Percentiles rank a stretch among this genome's conserved stretches.
Conservation (phyloP, 2,113 vertebrate genomes). For the Phalacrocorax aristotelis region DNA sequence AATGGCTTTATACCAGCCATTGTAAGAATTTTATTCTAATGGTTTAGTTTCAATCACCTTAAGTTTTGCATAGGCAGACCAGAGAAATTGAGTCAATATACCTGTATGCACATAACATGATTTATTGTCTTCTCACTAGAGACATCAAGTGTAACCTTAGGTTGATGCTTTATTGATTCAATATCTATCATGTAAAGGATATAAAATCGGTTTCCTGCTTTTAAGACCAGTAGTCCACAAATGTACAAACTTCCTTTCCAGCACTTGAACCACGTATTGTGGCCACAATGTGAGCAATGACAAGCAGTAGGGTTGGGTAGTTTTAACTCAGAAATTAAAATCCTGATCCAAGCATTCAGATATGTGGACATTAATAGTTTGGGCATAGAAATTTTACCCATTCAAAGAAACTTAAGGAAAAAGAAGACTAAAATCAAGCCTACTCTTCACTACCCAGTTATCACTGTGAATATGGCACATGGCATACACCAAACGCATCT, state of each 20-base stretch:
- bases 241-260: not conserved
- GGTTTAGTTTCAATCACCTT: slow-evolving; percentile 8
- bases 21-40: not conserved
- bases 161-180: slow-evolving; percentile 38
- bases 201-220: slow-evolving; percentile 53
- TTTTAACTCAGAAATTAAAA: not conserved
- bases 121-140: slow-evolving; percentile 57
- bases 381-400: not conserved
- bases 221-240: slow-evolving; percentile 23
- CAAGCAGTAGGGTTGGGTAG: not conserved
- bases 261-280: not conserved
- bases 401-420: not conserved
- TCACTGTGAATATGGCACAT: not conserved
- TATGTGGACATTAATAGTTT: not conserved
- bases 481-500: not conserved
- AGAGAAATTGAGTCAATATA: slow-evolving; percentile 53
- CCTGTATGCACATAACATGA: slow-evolving; percentile 43
- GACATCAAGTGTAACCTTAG: slow-evolving; percentile 45
- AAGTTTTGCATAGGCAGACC: slow-evolving; percentile 37
- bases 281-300: not conserved
- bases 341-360: not conserved
- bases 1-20: slow-evolving; percentile 3
- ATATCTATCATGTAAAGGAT: slow-evolving; percentile 18
- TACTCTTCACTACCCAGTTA: not conserved
- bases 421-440: not conserved